These are phyloP conservation scores for Lycophotia porphyrea DNA, from an alignment of 2,888 invertebrate species.

Conservation along the genomic window DNA sequence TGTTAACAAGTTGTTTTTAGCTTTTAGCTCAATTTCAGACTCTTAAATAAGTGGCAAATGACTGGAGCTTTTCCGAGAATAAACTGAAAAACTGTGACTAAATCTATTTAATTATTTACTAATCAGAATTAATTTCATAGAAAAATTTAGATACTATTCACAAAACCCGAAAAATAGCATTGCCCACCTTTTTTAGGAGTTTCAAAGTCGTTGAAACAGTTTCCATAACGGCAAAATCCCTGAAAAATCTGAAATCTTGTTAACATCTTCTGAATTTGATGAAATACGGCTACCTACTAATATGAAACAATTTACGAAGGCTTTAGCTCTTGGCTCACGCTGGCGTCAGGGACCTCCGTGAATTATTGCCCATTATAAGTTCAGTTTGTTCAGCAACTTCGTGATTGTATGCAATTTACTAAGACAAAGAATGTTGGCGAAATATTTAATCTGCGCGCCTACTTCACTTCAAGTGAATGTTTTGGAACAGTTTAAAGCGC, in stretches of 20 bases:
- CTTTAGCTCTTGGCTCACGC: conserved; percentile 1
- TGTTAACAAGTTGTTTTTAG: not conserved
- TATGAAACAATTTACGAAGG: conserved; percentile 23
- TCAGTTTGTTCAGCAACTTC: conserved; percentile 47
- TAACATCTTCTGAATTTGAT: not conserved
- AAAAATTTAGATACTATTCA: not conserved
- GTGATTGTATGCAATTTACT: conserved; percentile 64
- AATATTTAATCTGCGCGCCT: conserved; percentile 70
- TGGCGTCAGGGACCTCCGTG: conserved; percentile 37
- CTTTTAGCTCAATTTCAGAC: not conserved
- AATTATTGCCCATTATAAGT: conserved; percentile 61
- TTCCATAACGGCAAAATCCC: not conserved
- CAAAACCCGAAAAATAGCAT: too few species aligned
- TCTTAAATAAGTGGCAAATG: not conserved
- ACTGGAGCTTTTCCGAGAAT: not conserved
- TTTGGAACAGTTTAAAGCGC: conserved; percentile 6
- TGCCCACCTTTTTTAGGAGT: not conserved
- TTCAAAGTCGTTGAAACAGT: not conserved
- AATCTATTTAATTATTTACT: not conserved
- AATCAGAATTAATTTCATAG: not conserved
- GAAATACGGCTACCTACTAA: conserved; percentile 2
- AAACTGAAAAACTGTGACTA: too few species aligned
- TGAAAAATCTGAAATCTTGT: not conserved
- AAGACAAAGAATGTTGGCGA: conserved; percentile 65
- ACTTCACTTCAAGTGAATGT: conserved; percentile 39